Base-by-base conservation (phyloP, 2,888 invertebrate species). In the Thumatha senex region DNA sequence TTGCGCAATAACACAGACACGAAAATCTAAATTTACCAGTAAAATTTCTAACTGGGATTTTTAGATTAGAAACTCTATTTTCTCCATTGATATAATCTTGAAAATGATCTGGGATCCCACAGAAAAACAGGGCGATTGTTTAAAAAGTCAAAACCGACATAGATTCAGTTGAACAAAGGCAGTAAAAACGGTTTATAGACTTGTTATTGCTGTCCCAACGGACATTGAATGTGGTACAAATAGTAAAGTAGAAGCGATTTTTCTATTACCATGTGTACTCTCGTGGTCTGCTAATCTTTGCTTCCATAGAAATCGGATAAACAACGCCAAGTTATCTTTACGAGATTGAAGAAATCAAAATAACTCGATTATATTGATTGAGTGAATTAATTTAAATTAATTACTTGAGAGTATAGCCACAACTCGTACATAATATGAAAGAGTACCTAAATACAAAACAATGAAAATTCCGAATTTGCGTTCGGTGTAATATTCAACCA, bases 111-210 rank as follows among this genome's bases (percentile, higher is more conserved):
- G 60, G 64, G 71, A 78, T 77, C 71, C 75, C 79, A 76, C 77
- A 77, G 76, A 81, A 88, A 91, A 89, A 90, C 89, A 89, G 83
- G 86, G 80, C 84, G 84, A 88, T 90, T 89, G 89, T 88, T 91
- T 89, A 91, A 90, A 89, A 90, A 89, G 89, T 89, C 89, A 83
- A 83, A 85, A 86, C 89, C 87, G 82, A 89, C 89, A 88, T 89
- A 89, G 84, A 89, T 90, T 88, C 88, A 82, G 77, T 84, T 82
- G 89, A 90, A 91, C 90, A 91, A 91, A 90, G 86, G 89, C 89
- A 91, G 87, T 91, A 89, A 91, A 91, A 90, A 84, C 89, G 82
- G 84, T 91, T 91, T 91, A 91, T 91, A 86, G 90, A 84, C 87
- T 91, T 91, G 90, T 91, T 91, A 91, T 91, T 89, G 89, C 85